A percentile compares a stretch with the other conserved stretches of the same genome.
phyloP scores from a whole-genome alignment of 1,140 invertebrate genomes.

The Agrypnia vestita region DNA sequence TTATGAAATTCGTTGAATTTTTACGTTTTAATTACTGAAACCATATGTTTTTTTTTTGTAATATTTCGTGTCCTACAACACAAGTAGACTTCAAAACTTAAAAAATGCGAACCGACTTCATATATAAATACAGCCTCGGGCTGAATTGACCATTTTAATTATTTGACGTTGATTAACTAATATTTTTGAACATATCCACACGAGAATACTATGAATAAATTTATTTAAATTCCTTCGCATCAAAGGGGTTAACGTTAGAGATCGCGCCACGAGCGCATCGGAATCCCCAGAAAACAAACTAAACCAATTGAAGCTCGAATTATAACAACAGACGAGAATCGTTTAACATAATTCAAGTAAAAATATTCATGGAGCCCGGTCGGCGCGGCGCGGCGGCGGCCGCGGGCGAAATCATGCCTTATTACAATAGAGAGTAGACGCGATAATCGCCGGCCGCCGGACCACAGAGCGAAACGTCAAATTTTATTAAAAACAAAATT shows the following conservation, averaged over 20 bases:
- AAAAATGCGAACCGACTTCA: neutral
- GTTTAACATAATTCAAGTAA: conserved; percentile 56
- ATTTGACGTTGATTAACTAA: conserved; percentile 36
- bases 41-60: too few relatives aligned
- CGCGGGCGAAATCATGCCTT: conserved; percentile 41
- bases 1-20: too few relatives aligned
- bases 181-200: conserved; percentile 8
- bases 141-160: conserved; percentile 27
- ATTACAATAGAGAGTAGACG: conserved; percentile 45
- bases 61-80: too few relatives aligned
- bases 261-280: conserved; percentile 22
- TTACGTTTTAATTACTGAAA: too few relatives aligned
- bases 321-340: conserved; percentile 51
- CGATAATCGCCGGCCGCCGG: conserved; percentile 46
- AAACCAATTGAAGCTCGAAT: conserved; percentile 45
- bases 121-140: neutral
- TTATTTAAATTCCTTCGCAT: conserved; percentile 5
- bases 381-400: conserved; percentile 13
- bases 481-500: conserved; percentile 61
- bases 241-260: conserved; percentile 22
- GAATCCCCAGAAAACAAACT: conserved; percentile 39
- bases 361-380: conserved; percentile 52
- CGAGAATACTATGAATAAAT: conserved; percentile 36
- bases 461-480: conserved; percentile 54
- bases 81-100: too few relatives aligned